Base-by-base conservation (phyloP, 2,113 vertebrate genomes). In the Melanotaenia duboulayi region DNA sequence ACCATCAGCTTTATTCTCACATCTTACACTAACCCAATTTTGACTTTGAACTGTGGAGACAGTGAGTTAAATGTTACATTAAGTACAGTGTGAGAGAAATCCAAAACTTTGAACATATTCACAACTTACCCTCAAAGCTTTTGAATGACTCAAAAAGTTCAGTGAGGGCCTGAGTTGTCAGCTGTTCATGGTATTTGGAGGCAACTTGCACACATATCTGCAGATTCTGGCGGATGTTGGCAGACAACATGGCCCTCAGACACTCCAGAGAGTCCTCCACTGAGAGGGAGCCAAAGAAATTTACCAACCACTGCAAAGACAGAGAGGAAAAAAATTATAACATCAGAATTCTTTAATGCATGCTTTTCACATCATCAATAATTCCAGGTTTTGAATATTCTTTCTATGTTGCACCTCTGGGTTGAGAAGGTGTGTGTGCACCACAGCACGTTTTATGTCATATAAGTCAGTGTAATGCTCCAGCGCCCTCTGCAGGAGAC, bases 61-160 rank as follows among this genome's bases (percentile, higher is more conserved):
- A 7, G 7, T 35, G 32, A 35, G 32, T 35, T 35, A 8, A 35
- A 9, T 35, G 32, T 9, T 7, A 35, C 8, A n/a, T 48, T 13
- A 44, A 17, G 42, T 17, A 13, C 42, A 44, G 11, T 12, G 42
- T 3, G 14, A 42, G 40, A 42, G 12, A 14, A 2, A 12, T 11
- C 14, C 16, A 14, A 1, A 20, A 25, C 9, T 23, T 20, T 0
- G 3, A 28, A 61, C 9, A 7, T 14, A 13, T 71, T 72, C 8
- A 14, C 2, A 14, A 2, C 70, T 77, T 90, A 98, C 98, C 98
- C 93, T 99, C 98, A 88, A 99, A 99, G 87, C 98, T 99, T 91
- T 99, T 99, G 92, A 99, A 99, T 19, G 98, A 99, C 90, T 99
- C 98, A 80, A 99, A 99, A 11, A 99, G 96, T 87, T 99, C 97